These are phyloP conservation scores for Oscheius onirici DNA, from an alignment of 2,888 invertebrate species.

Conservation along the genomic window DNA sequence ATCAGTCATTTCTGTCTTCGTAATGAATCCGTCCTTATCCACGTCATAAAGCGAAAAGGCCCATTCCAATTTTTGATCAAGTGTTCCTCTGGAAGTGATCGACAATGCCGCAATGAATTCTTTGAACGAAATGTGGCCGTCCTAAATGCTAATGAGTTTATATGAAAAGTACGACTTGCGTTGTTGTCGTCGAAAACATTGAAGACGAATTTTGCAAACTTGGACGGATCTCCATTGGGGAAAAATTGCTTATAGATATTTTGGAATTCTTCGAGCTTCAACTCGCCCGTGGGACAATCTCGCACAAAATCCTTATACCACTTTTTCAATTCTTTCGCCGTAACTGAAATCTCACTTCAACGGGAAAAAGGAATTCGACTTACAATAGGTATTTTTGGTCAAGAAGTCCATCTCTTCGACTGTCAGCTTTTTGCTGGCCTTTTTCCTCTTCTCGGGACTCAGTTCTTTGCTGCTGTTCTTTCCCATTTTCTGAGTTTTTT, in stretches of 20 bases:
- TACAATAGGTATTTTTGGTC: constrained; percentile 68
- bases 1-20: constrained; percentile 70
- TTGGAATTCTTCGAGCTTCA: constrained; percentile 72
- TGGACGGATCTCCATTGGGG: constrained; percentile 97
- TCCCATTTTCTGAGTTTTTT: constrained; percentile 47
- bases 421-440: constrained; percentile 66
- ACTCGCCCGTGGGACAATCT: constrained; percentile 74
- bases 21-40: constrained; percentile 75
- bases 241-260: constrained; percentile 92
- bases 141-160: constrained; percentile 39
- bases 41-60: constrained; percentile 75
- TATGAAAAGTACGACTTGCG: constrained; percentile 76
- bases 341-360: constrained; percentile 67
- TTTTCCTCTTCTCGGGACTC: constrained; percentile 55
- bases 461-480: constrained; percentile 56
- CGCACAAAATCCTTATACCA: constrained; percentile 75
- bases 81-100: constrained; percentile 71
- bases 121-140: constrained; percentile 66
- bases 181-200: constrained; percentile 98
- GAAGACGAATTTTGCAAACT: constrained; percentile 96
- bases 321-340: constrained; percentile 72
- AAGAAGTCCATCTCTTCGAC: constrained; percentile 63
- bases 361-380: constrained; percentile 28
- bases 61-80: constrained; percentile 72
- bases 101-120: constrained; percentile 72